Percentiles rank a stretch among this genome's conserved stretches.
Conservation (phyloP, 1,140 invertebrate genomes). For the Campoletis sonorensis region DNA sequence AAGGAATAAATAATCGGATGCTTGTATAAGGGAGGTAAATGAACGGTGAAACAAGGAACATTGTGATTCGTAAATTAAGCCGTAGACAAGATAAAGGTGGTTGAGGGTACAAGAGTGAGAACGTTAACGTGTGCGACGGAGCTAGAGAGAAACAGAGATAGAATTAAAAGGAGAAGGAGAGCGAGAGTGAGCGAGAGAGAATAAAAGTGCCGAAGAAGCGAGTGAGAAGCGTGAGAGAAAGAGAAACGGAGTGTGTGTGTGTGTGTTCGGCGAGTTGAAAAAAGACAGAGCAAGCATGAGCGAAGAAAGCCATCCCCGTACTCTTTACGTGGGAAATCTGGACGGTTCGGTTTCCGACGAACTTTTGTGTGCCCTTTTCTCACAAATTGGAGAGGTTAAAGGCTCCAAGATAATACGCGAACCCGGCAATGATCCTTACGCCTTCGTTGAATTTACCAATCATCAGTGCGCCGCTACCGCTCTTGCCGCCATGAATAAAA, state of each 20-base stretch:
- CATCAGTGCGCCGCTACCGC: conserved; percentile 95
- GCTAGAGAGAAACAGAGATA: conserved; percentile 36
- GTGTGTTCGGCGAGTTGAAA: not conserved
- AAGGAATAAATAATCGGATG: conserved; percentile 34
- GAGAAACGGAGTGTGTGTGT: conserved; percentile 14
- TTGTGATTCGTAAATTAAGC: conserved; percentile 59
- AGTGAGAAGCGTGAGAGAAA: conserved; percentile 7
- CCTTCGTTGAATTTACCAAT: conserved; percentile 97
- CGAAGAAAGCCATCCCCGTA: conserved; percentile 92
- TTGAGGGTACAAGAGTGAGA: conserved; percentile 22
- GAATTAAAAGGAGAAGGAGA: conserved; percentile 30
- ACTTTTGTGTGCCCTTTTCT: conserved; percentile 94
- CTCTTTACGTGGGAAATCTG: conserved; percentile 97
- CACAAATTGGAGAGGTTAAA: conserved; percentile 96
- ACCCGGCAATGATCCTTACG: conserved; percentile 97
- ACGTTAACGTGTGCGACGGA: conserved; percentile 27
- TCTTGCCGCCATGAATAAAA: conserved; percentile 97
- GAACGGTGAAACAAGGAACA: conserved; percentile 50
- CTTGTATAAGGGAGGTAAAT: conserved; percentile 52
- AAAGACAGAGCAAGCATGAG: conserved; percentile 71
- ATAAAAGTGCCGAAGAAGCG: not conserved
- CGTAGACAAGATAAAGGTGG: conserved; percentile 30
- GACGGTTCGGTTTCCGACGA: conserved; percentile 95
- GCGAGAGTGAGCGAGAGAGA: conserved; percentile 9
- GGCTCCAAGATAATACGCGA: conserved; percentile 99